Evolutionary conservation across 2,888 invertebrate species (phyloP), one percentile per base, ranked within the genome.

Genomic region (Beris morrisii): DNA sequence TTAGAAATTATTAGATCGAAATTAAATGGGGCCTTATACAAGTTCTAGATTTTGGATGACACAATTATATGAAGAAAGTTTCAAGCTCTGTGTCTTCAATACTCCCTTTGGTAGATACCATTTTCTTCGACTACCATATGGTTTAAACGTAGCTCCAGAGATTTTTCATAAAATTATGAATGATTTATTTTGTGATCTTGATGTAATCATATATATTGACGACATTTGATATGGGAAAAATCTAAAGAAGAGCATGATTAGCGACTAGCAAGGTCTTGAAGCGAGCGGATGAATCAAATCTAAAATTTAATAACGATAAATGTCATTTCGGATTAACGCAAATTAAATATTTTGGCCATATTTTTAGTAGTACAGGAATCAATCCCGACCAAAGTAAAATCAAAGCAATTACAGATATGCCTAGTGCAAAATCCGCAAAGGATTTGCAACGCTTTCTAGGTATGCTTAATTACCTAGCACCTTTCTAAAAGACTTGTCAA

Each of bases 71-170:
- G 69, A 73, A 67, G 30, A 69, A 38, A 71, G 70, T 9, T 66
- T 71, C 7, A 70, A 69, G 61, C 48, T 72, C 6, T 73, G 71
- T 59, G 72, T 71, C 4, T 72, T 72, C 52, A 70, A 68, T 22
- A 72, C 73, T 9, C 71, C 71, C 0, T 73, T 70, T 66, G 71
- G 73, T 2, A 68, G 71, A 12, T 73, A 67, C 52, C 13, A 65
- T 9, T 72, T 72, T 67, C 52, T 69, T 12, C 59, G 67, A 11
- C 43, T 71, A 13, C 70, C 70, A 22, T 70, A 70, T 48, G 69
- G 69, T 6, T 70, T 70, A 22, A 69, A 67, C 43, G 67, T 66
- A 9, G 69, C 67, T 2, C 64, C 69, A 0, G 68, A 70, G 58
- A 67, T 70, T 48, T 69, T 70, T 53, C 69, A 70, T 38, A 58